Evolutionary conservation across 2,113 vertebrate species (phyloP), one percentile per base, ranked within the genome.

Genomic region (Heloderma charlesbogerti): DNA sequence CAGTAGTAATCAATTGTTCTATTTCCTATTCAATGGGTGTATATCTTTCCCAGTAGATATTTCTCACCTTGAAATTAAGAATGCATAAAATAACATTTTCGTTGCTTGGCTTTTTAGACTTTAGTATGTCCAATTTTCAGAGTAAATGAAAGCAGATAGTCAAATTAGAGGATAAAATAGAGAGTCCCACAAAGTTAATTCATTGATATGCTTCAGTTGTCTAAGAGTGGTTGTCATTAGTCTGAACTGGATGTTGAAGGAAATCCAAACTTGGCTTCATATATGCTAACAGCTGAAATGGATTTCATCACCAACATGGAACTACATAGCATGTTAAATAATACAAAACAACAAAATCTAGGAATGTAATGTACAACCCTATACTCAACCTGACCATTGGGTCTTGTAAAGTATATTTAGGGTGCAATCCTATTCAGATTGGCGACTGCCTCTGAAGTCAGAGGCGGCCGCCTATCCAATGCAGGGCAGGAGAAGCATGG

Each of bases 11-110:
- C 86, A 87, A 75, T 48, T 2, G 63, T 84, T n/a, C 4, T 13
- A 81, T 22, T 1, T 45, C 8, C 1, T 79, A 9, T 79, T 89
- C 45, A 20, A 81, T 13, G 40, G 71, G 16, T 5, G 22, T 31
- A 51, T 4, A n/a, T 84, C 2, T 89, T 15, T 79, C 18, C 63
- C 48, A 75, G 5, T 57, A 84, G 1, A 77, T 34, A 74, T n/a
- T 94, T 57, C 86, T 74, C 8, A 79, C 3, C n/a, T 72, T 92
- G 86, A 91, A 90, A 88, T 87, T 4, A 84, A 51, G 51, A 51
- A 79, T 81, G n/a, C 2, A 15, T 7, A 2, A 31, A 4, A 18
- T 43, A 4, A 66, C 20, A 15, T 43, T 6, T 6, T 37, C n/a
- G 25, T 37, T 37, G 16, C 8, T n/a, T 67, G 43, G 37, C 9